A percentile compares a stretch with the other conserved stretches of the same genome.
Evolutionary conservation across 37 sponge, comb jelly and placozoan genomes (phyloP).

Genomic region (Haliclona indistincta): DNA sequence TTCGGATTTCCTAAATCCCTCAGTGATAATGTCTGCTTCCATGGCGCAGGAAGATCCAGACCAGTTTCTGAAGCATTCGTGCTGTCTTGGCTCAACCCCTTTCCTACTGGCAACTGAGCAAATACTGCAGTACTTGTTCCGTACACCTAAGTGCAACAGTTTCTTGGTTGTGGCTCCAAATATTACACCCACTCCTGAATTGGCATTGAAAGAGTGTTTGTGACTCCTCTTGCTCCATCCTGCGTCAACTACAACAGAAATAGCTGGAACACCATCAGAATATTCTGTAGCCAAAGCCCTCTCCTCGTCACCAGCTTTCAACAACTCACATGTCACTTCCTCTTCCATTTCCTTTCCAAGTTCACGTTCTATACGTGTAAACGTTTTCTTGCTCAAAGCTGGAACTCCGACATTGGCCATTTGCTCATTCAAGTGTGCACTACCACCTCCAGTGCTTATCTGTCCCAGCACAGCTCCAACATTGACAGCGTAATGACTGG

Average conservation of each 20-base stretch:
- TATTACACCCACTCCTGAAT: constrained; percentile 56
- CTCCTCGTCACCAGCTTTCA: constrained; percentile 18
- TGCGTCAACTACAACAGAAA: constrained; percentile 47
- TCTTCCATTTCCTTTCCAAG: too few species aligned
- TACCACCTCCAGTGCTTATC: constrained; percentile 22
- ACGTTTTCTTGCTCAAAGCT: too few species aligned
- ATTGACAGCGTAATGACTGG: constrained; percentile 12
- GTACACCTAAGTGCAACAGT: constrained; percentile 48
- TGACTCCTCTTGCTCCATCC: constrained; percentile 56
- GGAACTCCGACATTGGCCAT: too few species aligned
- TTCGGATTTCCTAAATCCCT: too few species aligned
- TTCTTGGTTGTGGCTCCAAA: constrained; percentile 35
- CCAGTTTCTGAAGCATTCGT: constrained; percentile 28
- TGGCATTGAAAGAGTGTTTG: constrained; percentile 60
- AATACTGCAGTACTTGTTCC: constrained; percentile 46
- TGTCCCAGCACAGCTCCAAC: too few species aligned
- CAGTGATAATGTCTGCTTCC: too few species aligned
- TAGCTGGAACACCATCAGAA: constrained; percentile 38
- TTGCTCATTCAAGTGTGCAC: background rate
- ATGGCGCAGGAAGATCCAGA: constrained; percentile 18
- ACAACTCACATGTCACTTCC: constrained; percentile 15
- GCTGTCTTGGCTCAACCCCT: too few species aligned
- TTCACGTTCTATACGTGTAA: too few species aligned
- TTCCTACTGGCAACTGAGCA: constrained; percentile 12
- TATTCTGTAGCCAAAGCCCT: constrained; percentile 18